Conservation (phyloP, 2,113 vertebrate genomes). For the Cricetomys ansorgei region DNA sequence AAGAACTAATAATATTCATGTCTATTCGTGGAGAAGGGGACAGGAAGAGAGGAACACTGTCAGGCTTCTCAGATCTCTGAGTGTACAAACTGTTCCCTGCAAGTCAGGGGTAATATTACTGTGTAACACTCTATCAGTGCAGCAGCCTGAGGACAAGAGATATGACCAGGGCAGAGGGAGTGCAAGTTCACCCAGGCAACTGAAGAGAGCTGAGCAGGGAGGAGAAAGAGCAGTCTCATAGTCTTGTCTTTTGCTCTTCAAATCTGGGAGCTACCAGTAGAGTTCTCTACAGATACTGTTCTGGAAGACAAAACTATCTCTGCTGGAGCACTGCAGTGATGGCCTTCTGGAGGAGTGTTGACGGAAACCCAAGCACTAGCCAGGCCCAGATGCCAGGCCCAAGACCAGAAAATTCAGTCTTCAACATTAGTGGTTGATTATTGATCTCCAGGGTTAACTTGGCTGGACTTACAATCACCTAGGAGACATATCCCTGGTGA, state of each 20-base stretch:
- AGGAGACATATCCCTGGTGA: not conserved
- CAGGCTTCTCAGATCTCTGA: not conserved
- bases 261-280: too few relatives aligned
- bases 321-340: not conserved
- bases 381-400: not conserved
- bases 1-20: not conserved
- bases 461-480: not conserved
- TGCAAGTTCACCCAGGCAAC: too few relatives aligned
- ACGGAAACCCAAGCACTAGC: not conserved
- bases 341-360: not conserved
- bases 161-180: not conserved
- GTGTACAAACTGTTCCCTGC: not conserved
- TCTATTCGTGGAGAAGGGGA: not conserved
- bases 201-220: not conserved
- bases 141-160: not conserved
- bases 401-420: not conserved
- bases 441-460: not conserved
- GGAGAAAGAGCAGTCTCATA: not conserved
- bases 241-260: not conserved
- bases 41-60: not conserved
- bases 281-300: not conserved
- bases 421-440: not conserved
- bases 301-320: not conserved
- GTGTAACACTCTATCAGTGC: fast-evolving
- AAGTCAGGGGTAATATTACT: not conserved